A percentile compares a stretch with the other conserved stretches of the same genome.
phyloP scores from a whole-genome alignment of 1,140 invertebrate species.

The Protaetia brevitarsis region DNA sequence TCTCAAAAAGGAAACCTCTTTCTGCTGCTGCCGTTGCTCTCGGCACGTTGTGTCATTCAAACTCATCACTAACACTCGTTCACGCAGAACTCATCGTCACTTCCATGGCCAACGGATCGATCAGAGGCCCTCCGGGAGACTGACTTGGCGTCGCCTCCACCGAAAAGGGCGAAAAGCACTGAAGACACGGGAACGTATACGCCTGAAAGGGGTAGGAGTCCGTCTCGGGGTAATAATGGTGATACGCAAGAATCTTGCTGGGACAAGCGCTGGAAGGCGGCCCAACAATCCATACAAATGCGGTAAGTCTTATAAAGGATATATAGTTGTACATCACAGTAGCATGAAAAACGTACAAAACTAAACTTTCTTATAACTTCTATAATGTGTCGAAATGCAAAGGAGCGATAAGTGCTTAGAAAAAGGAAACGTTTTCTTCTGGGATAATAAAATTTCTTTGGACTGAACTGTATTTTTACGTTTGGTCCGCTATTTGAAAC shows the following conservation, averaged over 20 bases:
- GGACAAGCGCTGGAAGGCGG: slow-evolving; percentile 71
- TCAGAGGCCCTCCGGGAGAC: slow-evolving; percentile 48
- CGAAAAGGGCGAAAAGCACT: slow-evolving; percentile 55
- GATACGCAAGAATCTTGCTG: slow-evolving; percentile 65
- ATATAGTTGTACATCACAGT: not conserved
- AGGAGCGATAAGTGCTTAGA: too few relatives aligned
- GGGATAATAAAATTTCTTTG: too few relatives aligned
- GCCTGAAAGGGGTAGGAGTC: slow-evolving; percentile 48
- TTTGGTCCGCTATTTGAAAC: too few relatives aligned
- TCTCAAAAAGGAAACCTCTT: not conserved
- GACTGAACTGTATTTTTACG: too few relatives aligned
- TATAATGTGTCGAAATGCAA: too few relatives aligned
- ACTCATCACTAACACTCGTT: slow-evolving; percentile 4
- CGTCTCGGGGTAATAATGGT: slow-evolving; percentile 51
- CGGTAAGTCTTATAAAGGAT: slow-evolving; percentile 33
- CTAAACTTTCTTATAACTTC: too few relatives aligned
- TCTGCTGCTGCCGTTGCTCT: not conserved
- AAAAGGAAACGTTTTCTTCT: too few relatives aligned
- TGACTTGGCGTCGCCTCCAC: slow-evolving; percentile 53
- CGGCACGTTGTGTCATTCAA: slow-evolving; percentile 1
- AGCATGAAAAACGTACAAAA: too few relatives aligned
- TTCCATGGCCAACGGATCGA: slow-evolving; percentile 53
- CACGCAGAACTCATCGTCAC: slow-evolving; percentile 7
- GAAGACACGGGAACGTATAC: slow-evolving; percentile 38
- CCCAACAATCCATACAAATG: slow-evolving; percentile 54